A percentile compares a stretch with the other conserved stretches of the same genome.
Evolutionary conservation across 92 coral and sea anemone genomes (phyloP).

Genomic region (Epizoanthus rinbou): DNA sequence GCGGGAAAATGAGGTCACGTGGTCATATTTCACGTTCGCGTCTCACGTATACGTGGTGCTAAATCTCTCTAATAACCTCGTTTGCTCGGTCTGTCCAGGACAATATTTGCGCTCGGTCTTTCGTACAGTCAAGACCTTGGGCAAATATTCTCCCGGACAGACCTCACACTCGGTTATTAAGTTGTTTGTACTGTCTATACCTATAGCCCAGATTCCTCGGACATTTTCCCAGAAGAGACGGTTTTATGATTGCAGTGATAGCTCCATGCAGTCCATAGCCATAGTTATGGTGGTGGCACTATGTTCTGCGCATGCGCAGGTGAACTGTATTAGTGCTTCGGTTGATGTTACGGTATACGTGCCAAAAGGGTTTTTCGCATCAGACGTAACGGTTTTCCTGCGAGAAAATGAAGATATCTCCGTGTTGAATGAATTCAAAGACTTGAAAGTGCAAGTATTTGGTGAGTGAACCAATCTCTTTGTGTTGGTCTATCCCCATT

Average conservation of each 20-base stretch:
- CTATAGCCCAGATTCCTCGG: conserved; percentile 40
- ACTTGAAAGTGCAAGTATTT: conserved; percentile 36
- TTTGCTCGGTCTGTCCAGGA: no score
- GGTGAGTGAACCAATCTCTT: conserved; percentile 50
- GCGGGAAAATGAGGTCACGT: no score
- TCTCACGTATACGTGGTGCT: no score
- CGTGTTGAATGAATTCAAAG: conserved; percentile 32
- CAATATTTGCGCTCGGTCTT: no score
- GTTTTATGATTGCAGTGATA: conserved; percentile 12
- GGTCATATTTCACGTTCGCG: no score
- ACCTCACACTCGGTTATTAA: no score
- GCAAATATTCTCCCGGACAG: no score
- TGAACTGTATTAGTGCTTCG: conserved; percentile 50
- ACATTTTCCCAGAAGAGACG: conserved; percentile 13
- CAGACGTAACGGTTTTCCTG: conserved; percentile 55
- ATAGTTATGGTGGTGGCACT: conserved; percentile 53
- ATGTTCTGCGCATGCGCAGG: conserved; percentile 52
- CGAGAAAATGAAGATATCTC: conserved; percentile 44
- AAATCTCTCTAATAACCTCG: no score
- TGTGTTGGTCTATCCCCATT: no score
- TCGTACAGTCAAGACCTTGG: no score
- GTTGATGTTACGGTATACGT: conserved; percentile 63
- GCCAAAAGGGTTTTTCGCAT: conserved; percentile 61
- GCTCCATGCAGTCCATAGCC: conserved; percentile 20
- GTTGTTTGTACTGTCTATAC: no score